Base-by-base conservation (phyloP, 2,888 invertebrate genomes). In the Leptopilina syphax region DNA sequence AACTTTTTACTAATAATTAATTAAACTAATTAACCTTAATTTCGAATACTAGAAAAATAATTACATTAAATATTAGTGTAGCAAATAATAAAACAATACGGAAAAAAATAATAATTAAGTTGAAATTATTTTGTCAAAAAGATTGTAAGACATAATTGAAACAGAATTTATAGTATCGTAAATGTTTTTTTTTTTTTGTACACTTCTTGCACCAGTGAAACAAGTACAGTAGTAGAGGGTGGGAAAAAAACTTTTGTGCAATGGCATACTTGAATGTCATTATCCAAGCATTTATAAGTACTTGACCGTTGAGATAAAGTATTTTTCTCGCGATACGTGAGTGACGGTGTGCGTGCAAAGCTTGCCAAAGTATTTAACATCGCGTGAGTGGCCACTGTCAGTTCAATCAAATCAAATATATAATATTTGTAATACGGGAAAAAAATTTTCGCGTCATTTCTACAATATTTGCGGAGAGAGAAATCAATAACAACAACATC, bases 361-460 rank as follows among this genome's bases (percentile, higher is more conserved):
- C 41, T 41, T 41, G 13, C 66, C 13, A 66, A 66, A 66, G 66
- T 66, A 80, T 81, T 77, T 79, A 65, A 79, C 81, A 70, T 83
- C 79, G 77, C 82, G 78, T 79, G 84, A 83, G 78, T 68, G 73
- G 73, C 78, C 77, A 60, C 80, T 77, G 47, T 76, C n/a, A 41
- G 73, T 65, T 18, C 47, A 77, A 24, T 54, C 65, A 66, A 66
- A 41, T 66, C 66, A 41, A 41, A 66, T 7, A 44, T 44, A 44
- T 66, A 41, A 12, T 34, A 66, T 27, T 66, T 41, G 66, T n/a
- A 66, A n/a, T 41, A 13, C 12, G 65, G 63, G 7, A 47, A 47
- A 9, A 50, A 50, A 10, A 18, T 13, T 18, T 18, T 24, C 44
- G 27, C 44, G 8, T 65, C n/a, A 24, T 65, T 65, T 24, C 18